A percentile compares a stretch with the other conserved stretches of the same genome.
Evolutionary conservation across 2,888 invertebrate species (phyloP).

Genomic region (Cerceris ruficornis): DNA sequence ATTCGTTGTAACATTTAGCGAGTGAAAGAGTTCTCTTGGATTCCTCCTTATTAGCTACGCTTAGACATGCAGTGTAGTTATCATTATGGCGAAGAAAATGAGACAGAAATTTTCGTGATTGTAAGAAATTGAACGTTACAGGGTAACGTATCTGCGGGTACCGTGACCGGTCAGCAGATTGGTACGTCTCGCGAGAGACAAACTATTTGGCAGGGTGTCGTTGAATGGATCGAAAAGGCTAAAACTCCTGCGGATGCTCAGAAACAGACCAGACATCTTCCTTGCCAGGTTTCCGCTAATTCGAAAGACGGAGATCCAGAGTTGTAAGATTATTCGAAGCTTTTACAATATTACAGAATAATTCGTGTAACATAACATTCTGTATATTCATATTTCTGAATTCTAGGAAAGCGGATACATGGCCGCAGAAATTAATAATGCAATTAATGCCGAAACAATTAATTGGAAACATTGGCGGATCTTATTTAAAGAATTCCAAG

Average conservation of each 20-base stretch:
- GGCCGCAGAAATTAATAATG: slow-evolving; percentile 96
- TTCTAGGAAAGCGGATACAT: slow-evolving; percentile 92
- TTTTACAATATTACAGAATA: not conserved
- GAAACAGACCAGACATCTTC: slow-evolving; percentile 88
- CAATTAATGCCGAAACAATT: slow-evolving; percentile 96
- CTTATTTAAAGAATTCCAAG: slow-evolving; percentile 94
- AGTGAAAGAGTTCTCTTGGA: no score
- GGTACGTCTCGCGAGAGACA: slow-evolving; percentile 83
- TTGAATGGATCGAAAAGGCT: slow-evolving; percentile 97
- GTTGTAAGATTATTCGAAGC: slow-evolving; percentile 83
- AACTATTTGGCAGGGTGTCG: slow-evolving; percentile 90
- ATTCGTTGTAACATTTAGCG: no score
- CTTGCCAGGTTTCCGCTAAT: slow-evolving; percentile 89
- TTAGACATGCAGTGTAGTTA: no score
- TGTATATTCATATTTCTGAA: not conserved
- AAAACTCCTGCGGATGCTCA: slow-evolving; percentile 90
- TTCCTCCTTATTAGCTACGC: no score
- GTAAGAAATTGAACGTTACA: slow-evolving; percentile 39
- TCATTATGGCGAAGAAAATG: not conserved
- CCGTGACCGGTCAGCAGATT: slow-evolving; percentile 78
- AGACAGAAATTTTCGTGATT: not conserved
- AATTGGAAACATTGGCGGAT: slow-evolving; percentile 94
- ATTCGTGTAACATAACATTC: not conserved
- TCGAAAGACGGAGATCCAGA: slow-evolving; percentile 94
- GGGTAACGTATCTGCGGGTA: slow-evolving; percentile 70